Evolutionary conservation across 2,888 invertebrate genomes (phyloP).

Genomic region (Ptilodon capucinus): DNA sequence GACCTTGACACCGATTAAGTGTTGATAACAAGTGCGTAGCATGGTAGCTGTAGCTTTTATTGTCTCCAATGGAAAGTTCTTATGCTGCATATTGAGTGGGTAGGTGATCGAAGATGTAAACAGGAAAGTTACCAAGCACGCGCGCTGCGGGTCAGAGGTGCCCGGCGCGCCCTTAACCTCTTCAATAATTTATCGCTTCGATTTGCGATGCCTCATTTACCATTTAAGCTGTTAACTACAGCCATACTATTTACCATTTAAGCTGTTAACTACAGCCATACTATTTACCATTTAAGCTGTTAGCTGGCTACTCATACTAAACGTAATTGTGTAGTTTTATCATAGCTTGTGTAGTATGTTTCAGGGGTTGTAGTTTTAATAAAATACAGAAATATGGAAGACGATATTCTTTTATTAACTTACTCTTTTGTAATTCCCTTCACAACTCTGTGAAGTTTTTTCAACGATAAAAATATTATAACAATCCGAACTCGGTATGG

Average conservation of each 20-base stretch:
- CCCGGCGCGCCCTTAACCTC: constrained; percentile 65
- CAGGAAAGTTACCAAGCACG: constrained; percentile 74
- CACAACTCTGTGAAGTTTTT: constrained; percentile 73
- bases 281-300: too few species aligned
- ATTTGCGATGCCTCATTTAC: constrained; percentile 39
- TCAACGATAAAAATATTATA: constrained; percentile 76
- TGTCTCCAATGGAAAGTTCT: constrained; percentile 10
- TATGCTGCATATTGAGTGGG: constrained; percentile 9
- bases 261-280: background rate
- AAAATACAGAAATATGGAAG: constrained; percentile 70
- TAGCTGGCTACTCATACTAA: too few species aligned
- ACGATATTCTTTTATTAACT: constrained; percentile 73
- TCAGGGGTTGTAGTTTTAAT: constrained; percentile 34
- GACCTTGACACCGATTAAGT: too few species aligned
- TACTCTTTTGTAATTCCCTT: constrained; percentile 64
- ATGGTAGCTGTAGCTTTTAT: constrained; percentile 6
- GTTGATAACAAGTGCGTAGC: constrained; percentile 8
- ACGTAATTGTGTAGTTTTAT: too few species aligned
- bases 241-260: constrained; percentile 14
- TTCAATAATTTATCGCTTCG: constrained; percentile 54
- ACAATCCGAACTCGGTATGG: constrained; percentile 71
- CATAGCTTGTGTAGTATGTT: too few species aligned
- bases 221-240: constrained; percentile 26
- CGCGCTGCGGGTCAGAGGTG: constrained; percentile 52
- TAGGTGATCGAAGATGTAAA: constrained; percentile 42